A percentile compares a stretch with the other conserved stretches of the same genome.
phyloP scores from a whole-genome alignment of 2,888 invertebrate species.

The Thereva unica region DNA sequence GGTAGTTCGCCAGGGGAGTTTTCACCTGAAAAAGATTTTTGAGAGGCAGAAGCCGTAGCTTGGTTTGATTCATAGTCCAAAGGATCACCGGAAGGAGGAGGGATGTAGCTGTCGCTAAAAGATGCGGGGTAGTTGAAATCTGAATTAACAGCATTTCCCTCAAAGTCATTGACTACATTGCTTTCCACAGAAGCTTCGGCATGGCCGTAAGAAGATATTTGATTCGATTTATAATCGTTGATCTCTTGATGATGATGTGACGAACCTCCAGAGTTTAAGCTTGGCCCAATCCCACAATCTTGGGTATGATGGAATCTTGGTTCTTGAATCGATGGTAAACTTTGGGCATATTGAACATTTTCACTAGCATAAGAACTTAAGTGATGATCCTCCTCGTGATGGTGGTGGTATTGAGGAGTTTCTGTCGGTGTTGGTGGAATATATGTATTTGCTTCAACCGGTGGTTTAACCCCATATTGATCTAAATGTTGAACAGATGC shows the following conservation, averaged over 20 bases:
- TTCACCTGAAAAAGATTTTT: constrained; percentile 44
- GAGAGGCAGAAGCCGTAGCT: not conserved
- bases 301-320: constrained; percentile 51
- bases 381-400: constrained; percentile 35
- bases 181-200: not conserved
- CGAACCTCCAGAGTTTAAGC: constrained; percentile 50
- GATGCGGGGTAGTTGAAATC: constrained; percentile 32
- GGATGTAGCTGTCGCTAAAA: constrained; percentile 43
- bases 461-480: constrained; percentile 62
- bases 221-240: constrained; percentile 44
- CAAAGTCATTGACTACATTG: constrained; percentile 7
- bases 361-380: constrained; percentile 34
- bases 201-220: constrained; percentile 37
- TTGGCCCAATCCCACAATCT: constrained; percentile 56
- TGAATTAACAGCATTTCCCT: constrained; percentile 20
- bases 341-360: constrained; percentile 45
- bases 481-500: constrained; percentile 68
- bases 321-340: constrained; percentile 49
- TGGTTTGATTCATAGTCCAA: constrained; percentile 54
- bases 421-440: constrained; percentile 68
- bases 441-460: constrained; percentile 62
- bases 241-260: constrained; percentile 40
- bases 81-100: constrained; percentile 50
- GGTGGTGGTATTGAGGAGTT: constrained; percentile 43
- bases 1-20: constrained; percentile 50